phyloP scores from a whole-genome alignment of 2,113 vertebrate species.

The Lipophrys pholis region DNA sequence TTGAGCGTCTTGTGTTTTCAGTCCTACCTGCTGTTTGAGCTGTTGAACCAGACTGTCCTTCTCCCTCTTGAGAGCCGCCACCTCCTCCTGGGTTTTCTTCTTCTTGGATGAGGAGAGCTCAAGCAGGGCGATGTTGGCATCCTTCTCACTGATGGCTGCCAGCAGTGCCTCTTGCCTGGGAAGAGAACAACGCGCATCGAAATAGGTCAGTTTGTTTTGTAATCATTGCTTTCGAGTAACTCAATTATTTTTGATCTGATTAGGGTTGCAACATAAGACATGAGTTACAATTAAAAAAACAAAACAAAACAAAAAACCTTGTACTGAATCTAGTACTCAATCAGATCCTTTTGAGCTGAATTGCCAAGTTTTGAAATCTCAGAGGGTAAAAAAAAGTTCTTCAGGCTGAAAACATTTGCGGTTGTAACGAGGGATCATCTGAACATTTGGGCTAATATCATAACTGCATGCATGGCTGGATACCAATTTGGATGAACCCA shows the following conservation, averaged over 20 bases:
- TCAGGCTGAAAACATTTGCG: neutral
- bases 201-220: neutral
- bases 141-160: slow-evolving; percentile 98
- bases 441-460: slow-evolving; percentile 27
- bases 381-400: neutral
- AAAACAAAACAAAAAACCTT: neutral
- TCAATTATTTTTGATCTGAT: neutral
- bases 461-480: slow-evolving; percentile 22
- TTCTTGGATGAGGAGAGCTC: slow-evolving; percentile 97
- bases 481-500: slow-evolving; percentile 39
- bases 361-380: no score
- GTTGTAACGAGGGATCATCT: slow-evolving; percentile 1
- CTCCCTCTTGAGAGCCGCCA: slow-evolving; percentile 93
- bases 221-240: neutral
- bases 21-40: slow-evolving; percentile 94
- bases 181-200: slow-evolving; percentile 16
- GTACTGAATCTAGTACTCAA: neutral
- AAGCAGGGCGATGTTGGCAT: slow-evolving; percentile 96
- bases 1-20: neutral
- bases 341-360: no score
- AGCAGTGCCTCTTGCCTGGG: slow-evolving; percentile 96
- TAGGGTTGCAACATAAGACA: neutral
- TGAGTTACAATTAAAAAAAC: neutral
- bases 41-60: slow-evolving; percentile 96
- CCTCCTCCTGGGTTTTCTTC: slow-evolving; percentile 99